A percentile compares a stretch with the other conserved stretches of the same genome.
These are phyloP conservation scores for Grallaria varia DNA, from an alignment of 2,113 vertebrate species.

Conservation along the genomic window DNA sequence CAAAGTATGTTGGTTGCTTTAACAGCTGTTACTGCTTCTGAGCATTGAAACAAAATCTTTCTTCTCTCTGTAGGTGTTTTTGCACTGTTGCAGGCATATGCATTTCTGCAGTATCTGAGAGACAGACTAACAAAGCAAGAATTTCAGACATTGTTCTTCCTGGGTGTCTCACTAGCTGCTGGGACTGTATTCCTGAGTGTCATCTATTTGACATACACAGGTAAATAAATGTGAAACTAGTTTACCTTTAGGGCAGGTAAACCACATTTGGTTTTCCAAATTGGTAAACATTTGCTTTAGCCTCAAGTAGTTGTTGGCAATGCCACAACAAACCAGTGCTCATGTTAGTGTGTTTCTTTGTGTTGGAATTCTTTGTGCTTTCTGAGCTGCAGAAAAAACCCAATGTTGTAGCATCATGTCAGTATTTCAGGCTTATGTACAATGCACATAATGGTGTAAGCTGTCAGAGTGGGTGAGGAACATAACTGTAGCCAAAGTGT, in stretches of 20 bases:
- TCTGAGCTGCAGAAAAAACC: not conserved
- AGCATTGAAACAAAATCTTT: not conserved
- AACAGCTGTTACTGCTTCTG: not conserved
- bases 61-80: constrained; percentile 85
- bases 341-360: not conserved
- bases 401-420: not conserved
- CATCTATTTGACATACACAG: constrained; percentile 96
- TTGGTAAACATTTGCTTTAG: not conserved
- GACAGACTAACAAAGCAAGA: constrained; percentile 93
- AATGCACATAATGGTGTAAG: not conserved
- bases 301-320: not conserved
- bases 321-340: not conserved
- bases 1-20: not conserved
- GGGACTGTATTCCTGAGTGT: constrained; percentile 91
- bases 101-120: constrained; percentile 92
- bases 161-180: constrained; percentile 89
- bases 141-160: constrained; percentile 93
- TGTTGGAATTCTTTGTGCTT: not conserved
- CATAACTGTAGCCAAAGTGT: not conserved
- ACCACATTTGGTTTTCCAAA: no score
- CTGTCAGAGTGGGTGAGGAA: not conserved
- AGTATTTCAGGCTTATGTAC: not conserved
- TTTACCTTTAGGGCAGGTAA: not conserved
- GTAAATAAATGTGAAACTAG: constrained; percentile 63
- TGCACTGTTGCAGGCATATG: constrained; percentile 92